phyloP scores from a whole-genome alignment of 2,797 vertebrate genomes.

The Sylvia borin region DNA sequence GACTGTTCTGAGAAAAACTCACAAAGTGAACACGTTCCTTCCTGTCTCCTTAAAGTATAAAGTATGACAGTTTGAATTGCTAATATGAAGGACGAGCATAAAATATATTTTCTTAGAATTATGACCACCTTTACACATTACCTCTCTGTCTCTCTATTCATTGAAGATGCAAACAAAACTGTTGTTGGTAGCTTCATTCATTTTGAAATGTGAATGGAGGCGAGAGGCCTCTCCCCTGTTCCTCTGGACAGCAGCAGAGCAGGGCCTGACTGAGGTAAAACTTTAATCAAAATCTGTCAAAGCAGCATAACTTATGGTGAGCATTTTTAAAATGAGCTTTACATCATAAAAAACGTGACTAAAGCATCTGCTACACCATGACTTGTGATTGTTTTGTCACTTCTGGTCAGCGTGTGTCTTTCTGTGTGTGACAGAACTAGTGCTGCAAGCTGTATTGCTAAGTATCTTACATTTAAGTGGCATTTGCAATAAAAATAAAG shows the following conservation, averaged over 20 bases:
- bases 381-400: neutral
- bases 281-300: neutral
- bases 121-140: neutral
- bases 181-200: neutral
- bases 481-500: neutral
- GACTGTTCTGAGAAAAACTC: neutral
- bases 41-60: neutral
- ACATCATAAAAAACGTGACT: neutral
- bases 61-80: neutral
- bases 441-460: neutral
- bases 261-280: neutral
- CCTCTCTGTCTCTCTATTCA: neutral
- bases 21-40: neutral
- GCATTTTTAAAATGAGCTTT: neutral
- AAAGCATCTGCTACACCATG: neutral
- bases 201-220: neutral
- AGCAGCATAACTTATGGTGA: neutral
- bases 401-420: neutral
- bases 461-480: neutral
- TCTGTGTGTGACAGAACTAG: neutral
- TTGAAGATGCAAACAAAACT: neutral
- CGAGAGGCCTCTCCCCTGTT: neutral
- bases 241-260: neutral
- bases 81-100: neutral
- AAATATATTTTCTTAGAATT: conserved; percentile 2